These are phyloP conservation scores for Seira ritae DNA, from an alignment of 2,888 invertebrate species.

Conservation along the genomic window DNA sequence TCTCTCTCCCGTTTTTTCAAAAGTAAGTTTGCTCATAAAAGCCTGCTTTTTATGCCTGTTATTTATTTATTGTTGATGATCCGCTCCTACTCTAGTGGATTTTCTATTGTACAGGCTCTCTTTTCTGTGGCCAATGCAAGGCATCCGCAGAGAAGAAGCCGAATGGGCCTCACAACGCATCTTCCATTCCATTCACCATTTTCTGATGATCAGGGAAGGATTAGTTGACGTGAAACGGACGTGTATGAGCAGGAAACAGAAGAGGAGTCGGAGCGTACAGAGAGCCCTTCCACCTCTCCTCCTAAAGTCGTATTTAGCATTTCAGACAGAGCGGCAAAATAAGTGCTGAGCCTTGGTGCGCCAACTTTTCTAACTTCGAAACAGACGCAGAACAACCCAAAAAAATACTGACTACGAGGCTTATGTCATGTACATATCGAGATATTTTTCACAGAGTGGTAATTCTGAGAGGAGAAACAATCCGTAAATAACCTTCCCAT, in stretches of 20 bases:
- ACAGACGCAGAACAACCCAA: no score
- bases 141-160: background rate
- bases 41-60: constrained; percentile 11
- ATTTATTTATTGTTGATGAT: constrained; percentile 19
- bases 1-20: background rate
- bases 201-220: constrained; percentile 21
- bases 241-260: constrained; percentile 8
- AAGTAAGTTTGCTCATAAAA: constrained; percentile 10
- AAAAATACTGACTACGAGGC: no score
- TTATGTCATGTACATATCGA: no score
- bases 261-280: background rate
- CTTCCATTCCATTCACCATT: constrained; percentile 14
- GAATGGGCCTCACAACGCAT: background rate
- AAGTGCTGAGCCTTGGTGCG: no score
- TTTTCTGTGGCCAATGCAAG: background rate
- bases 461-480: background rate
- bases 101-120: background rate
- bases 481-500: constrained; percentile 5
- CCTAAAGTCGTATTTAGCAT: no score
- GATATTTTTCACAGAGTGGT: no score
- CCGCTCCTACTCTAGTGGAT: constrained; percentile 7
- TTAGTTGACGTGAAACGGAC: constrained; percentile 24
- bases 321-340: no score
- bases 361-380: no score
- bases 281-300: no score